These are phyloP conservation scores for Distichodus sexfasciatus DNA, from an alignment of 2,797 vertebrate species.

Conservation along the genomic window DNA sequence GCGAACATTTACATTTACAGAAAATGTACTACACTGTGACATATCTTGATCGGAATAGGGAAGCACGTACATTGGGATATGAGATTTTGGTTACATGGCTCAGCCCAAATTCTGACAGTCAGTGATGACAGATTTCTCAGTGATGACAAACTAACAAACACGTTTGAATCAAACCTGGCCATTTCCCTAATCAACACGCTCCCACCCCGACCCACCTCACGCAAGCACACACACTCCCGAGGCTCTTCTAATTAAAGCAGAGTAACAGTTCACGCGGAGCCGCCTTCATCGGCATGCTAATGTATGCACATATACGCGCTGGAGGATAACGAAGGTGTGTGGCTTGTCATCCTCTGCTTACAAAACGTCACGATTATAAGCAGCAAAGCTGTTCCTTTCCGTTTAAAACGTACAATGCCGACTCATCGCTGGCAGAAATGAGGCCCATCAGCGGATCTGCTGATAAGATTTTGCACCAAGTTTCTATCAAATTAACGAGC, in stretches of 20 bases:
- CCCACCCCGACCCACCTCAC: not conserved
- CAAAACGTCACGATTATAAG: not conserved
- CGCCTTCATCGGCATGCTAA: conserved; percentile 23
- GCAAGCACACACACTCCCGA: conserved; percentile 7
- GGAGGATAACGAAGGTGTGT: not conserved
- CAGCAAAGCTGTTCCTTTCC: not conserved
- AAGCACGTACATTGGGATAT: no score
- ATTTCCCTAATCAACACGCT: conserved; percentile 18
- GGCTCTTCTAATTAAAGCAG: conserved; percentile 4
- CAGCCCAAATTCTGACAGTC: no score
- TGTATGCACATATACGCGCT: not conserved
- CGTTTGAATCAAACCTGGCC: not conserved
- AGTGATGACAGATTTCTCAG: not conserved
- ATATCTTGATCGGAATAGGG: no score
- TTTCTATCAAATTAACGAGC: not conserved
- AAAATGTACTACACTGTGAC: no score
- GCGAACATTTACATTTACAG: no score
- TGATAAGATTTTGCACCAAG: not conserved
- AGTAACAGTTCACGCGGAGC: not conserved
- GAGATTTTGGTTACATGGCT: no score
- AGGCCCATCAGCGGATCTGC: not conserved
- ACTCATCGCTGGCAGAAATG: not conserved
- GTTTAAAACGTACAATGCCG: not conserved
- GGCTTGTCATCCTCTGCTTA: not conserved
- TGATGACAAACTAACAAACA: not conserved